Evolutionary conservation across 2,888 invertebrate species (phyloP), one percentile per base, ranked within the genome.

Genomic region (Drosophila koepferae): DNA sequence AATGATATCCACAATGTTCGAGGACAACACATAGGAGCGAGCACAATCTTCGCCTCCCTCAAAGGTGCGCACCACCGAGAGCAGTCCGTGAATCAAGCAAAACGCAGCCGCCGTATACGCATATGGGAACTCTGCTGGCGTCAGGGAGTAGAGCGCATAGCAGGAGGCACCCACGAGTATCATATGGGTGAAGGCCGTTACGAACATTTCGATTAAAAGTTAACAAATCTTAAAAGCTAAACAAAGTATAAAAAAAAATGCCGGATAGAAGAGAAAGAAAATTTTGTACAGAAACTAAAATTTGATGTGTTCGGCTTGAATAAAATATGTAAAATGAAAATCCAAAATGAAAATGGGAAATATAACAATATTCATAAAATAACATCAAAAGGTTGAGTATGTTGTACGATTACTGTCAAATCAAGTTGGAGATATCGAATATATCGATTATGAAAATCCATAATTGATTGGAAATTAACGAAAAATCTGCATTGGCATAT

Each of bases 71-170:
- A 82, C 62, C 6, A 88, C 18, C 12, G 78, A 75, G 2, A 86
- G 31, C 36, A 91, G 31, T 3, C 90, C 91, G 51, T 90, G 90
- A 5, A 85, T 68, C 3, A 89, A 63, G 18, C 82, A 74, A n/a
- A 91, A 80, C 0, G 86, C 80, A 6, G 83, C 82, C 14, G 88
- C 86, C 16, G 72, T 43, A 59, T 78, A 90, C 0, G 77, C 90
- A 34, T 86, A 91, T 0, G 86, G 83, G 44, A 84, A 55, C 0
- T 78, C 77, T 0, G 23, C 23, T n/a, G 81, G 79, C 4, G 48
- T 51, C 9, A 91, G 14, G 0, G 51, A 3, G 18, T 60, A 66
- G 61, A 91, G 59, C 10, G 81, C 81, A 40, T 83, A 90, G 14
- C 63, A 56, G 23, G 87, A 75, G 23, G 79, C 77, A 38, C 69